Evolutionary conservation across 2,797 vertebrate genomes (phyloP).

Genomic region (Gallinago stenura): DNA sequence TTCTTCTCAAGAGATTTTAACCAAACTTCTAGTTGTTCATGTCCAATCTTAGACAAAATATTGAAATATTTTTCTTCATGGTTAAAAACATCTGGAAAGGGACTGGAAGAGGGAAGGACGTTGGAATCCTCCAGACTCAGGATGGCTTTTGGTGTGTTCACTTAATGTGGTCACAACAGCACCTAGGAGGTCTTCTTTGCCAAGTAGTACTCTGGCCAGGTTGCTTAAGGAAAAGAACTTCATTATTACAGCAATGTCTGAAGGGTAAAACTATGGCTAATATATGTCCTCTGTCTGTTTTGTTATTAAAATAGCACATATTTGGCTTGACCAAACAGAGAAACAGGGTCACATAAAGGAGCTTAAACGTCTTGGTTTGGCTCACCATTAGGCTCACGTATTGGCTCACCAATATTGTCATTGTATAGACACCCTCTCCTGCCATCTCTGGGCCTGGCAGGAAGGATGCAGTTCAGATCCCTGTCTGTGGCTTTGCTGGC

Average conservation of each 20-base stretch:
- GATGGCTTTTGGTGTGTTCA: background rate
- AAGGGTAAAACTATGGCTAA: background rate
- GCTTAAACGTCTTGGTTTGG: background rate
- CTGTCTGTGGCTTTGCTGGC: background rate
- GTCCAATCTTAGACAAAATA: conserved; percentile 46
- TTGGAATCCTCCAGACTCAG: background rate
- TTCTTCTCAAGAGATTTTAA: conserved; percentile 51
- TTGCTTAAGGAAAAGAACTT: background rate
- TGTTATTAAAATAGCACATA: background rate
- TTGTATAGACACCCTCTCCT: background rate
- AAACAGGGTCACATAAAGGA: background rate
- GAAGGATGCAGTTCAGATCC: background rate
- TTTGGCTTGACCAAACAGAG: background rate
- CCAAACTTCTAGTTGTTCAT: conserved; percentile 26
- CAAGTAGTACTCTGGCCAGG: background rate
- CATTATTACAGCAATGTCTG: background rate
- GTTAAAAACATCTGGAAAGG: conserved; percentile 32
- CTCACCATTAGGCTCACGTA: too few relatives aligned
- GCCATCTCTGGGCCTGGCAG: background rate
- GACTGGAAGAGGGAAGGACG: background rate
- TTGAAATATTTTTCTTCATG: conserved; percentile 38
- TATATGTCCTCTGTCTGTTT: background rate
- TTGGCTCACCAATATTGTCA: background rate
- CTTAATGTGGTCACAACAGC: background rate
- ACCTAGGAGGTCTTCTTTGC: background rate